These are phyloP conservation scores for Nerophis ophidion DNA, from an alignment of 2,113 vertebrate species.

Conservation along the genomic window DNA sequence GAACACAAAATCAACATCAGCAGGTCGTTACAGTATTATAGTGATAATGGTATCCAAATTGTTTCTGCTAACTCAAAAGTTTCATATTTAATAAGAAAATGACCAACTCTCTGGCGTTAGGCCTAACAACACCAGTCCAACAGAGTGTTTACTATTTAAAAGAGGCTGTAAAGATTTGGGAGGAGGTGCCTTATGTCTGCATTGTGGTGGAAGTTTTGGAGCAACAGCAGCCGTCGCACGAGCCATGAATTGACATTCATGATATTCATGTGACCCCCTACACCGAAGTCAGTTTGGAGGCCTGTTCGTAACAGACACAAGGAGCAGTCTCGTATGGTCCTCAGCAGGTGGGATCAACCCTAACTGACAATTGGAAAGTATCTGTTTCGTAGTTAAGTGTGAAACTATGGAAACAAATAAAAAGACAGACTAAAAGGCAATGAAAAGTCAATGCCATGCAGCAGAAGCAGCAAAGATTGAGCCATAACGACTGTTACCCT, in stretches of 20 bases:
- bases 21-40: no score
- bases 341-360: conserved; percentile 53
- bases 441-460: conserved; percentile 17
- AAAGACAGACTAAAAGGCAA: background rate
- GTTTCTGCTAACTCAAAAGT: no score
- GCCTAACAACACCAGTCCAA: background rate
- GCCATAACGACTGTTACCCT: conserved; percentile 30
- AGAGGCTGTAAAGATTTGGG: conserved; percentile 6
- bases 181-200: conserved; percentile 20
- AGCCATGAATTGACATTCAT: conserved; percentile 55
- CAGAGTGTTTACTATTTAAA: background rate
- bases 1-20: no score
- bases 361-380: background rate
- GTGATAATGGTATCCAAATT: no score
- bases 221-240: conserved; percentile 29
- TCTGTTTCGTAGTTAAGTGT: background rate
- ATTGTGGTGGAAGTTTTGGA: conserved; percentile 3
- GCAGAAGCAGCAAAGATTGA: conserved; percentile 28
- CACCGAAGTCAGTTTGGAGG: conserved; percentile 28
- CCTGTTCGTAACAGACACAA: conserved; percentile 34
- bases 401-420: background rate
- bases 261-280: conserved; percentile 54
- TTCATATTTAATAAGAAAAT: no score
- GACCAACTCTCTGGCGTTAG: background rate
- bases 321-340: conserved; percentile 46